Conservation (phyloP, 2,113 vertebrate genomes). For the Platysternon megacephalum region DNA sequence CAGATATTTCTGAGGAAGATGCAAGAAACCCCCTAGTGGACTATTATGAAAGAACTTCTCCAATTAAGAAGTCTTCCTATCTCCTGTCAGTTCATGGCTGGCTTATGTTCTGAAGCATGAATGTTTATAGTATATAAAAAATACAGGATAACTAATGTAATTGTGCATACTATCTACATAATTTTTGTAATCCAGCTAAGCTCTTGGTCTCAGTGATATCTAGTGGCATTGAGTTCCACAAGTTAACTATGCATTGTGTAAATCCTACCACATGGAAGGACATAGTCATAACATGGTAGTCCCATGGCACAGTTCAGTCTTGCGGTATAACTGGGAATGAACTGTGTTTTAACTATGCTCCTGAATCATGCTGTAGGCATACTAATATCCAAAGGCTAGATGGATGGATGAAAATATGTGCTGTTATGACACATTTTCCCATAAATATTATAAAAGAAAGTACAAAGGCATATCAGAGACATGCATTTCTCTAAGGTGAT, state of each 20-base stretch:
- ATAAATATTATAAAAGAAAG: neutral
- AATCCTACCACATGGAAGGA: neutral
- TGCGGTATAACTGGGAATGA: neutral
- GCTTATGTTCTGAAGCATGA: rapidly evolving
- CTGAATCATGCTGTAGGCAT: neutral
- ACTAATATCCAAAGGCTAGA: rapidly evolving
- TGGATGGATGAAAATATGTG: neutral
- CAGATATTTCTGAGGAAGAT: neutral
- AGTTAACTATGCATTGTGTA: neutral
- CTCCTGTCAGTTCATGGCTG: neutral
- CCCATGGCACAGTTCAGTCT: neutral
- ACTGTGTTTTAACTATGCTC: neutral
- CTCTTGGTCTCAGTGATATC: neutral
- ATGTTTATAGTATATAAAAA: neutral
- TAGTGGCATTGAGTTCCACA: neutral
- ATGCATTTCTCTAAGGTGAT: neutral
- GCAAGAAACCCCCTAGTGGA: conserved; percentile 34
- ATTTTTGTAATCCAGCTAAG: neutral
- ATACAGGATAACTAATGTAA: rapidly evolving
- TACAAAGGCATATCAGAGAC: neutral
- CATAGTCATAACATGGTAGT: neutral
- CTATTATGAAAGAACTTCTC: neutral
- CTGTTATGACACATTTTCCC: neutral
- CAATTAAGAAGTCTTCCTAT: neutral
- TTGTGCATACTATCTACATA: neutral